phyloP scores from a whole-genome alignment of 2,888 invertebrate genomes.

The Minunthozetes semirufus region DNA sequence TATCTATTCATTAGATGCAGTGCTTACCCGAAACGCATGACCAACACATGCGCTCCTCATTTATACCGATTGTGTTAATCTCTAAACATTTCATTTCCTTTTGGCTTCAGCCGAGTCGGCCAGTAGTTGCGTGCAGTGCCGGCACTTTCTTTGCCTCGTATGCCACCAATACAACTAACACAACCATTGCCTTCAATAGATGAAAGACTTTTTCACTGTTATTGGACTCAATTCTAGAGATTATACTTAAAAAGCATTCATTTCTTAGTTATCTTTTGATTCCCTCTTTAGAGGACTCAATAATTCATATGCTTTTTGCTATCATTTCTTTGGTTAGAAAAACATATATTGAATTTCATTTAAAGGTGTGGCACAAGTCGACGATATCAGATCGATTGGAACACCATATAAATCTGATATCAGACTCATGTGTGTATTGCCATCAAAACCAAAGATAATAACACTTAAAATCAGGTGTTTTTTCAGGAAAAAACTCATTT shows the following conservation, averaged over 20 bases:
- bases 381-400: not conserved
- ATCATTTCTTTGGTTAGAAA: not conserved
- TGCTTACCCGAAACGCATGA: conserved; percentile 4
- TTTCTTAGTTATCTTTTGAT: not conserved
- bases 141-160: not conserved
- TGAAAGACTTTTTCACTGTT: not conserved
- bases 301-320: conserved; percentile 24
- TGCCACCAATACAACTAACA: too few relatives aligned
- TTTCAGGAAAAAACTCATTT: too few relatives aligned
- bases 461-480: conserved; percentile 1
- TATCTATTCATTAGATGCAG: conserved; percentile 20
- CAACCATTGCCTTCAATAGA: not conserved
- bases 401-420: not conserved
- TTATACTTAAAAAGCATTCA: not conserved
- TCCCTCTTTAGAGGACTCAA: not conserved
- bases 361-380: conserved; percentile 21
- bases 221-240: not conserved
- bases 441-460: not conserved
- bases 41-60: conserved; percentile 23
- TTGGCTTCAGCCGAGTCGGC: not conserved
- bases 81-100: conserved; percentile 3
- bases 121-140: conserved; percentile 16
- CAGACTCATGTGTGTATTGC: not conserved
- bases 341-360: conserved; percentile 1
- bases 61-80: conserved; percentile 12